Evolutionary conservation across 2,797 vertebrate genomes (phyloP).

Genomic region (Syncerus caffer): DNA sequence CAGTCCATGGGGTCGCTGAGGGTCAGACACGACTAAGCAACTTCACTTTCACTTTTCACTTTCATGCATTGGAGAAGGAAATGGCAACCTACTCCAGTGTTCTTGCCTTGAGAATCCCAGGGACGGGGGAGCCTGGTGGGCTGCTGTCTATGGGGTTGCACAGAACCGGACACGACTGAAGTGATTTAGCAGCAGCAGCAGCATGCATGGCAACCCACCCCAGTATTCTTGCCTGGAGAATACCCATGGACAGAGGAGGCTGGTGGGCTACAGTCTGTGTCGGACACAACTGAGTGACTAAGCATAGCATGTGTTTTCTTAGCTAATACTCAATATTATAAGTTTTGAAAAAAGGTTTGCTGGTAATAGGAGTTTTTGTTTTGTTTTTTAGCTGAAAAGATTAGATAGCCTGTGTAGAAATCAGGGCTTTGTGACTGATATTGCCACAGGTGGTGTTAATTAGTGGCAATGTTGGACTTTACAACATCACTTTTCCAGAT

Average conservation of each 20-base stretch:
- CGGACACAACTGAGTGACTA: neutral
- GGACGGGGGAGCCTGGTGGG: too few species aligned
- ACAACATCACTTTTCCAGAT: neutral
- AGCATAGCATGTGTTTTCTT: neutral
- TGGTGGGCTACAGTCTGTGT: neutral
- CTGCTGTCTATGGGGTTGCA: too few species aligned
- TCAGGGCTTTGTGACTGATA: neutral
- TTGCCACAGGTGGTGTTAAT: neutral
- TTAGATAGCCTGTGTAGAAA: neutral
- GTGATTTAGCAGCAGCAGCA: too few species aligned
- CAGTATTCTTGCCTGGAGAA: neutral
- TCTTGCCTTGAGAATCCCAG: too few species aligned
- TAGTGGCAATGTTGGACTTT: neutral
- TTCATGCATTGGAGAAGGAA: too few species aligned
- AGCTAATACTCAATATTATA: neutral
- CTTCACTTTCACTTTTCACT: neutral
- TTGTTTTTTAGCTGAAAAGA: neutral
- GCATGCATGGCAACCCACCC: neutral
- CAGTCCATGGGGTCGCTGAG: neutral
- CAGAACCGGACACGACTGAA: too few species aligned
- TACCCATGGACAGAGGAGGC: neutral
- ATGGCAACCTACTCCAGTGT: too few species aligned
- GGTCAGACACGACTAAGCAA: neutral
- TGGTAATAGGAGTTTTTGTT: neutral
- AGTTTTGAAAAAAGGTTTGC: neutral